A percentile compares a stretch with the other conserved stretches of the same genome.
phyloP scores from a whole-genome alignment of 2,113 vertebrate genomes.

The Cinclus mexicanus region DNA sequence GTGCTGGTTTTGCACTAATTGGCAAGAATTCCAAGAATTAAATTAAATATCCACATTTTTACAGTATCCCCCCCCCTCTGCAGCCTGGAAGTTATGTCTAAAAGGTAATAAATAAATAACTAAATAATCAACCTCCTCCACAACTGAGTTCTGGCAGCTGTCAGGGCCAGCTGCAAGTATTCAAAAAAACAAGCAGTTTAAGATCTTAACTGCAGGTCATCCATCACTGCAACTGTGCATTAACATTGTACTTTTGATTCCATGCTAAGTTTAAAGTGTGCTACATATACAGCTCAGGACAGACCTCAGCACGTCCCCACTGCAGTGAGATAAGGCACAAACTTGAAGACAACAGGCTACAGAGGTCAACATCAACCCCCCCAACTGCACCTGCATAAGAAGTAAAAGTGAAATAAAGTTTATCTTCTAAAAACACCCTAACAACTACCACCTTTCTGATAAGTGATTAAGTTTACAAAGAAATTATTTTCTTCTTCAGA shows the following conservation, averaged over 20 bases:
- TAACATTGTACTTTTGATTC: background rate
- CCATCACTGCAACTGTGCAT: background rate
- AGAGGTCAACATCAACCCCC: background rate
- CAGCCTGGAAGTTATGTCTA: background rate
- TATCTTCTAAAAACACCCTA: background rate
- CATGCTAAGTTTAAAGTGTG: background rate
- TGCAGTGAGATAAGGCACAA: background rate
- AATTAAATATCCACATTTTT: background rate
- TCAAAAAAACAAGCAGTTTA: background rate
- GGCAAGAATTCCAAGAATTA: background rate
- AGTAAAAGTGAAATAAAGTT: background rate
- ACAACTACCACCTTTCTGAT: background rate
- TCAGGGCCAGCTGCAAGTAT: background rate
- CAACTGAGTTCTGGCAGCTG: background rate
- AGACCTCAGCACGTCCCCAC: background rate
- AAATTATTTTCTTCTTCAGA: background rate
- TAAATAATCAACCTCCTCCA: background rate
- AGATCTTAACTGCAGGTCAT: background rate
- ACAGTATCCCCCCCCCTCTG: background rate
- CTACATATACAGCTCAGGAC: background rate
- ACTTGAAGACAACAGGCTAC: background rate
- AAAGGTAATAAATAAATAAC: background rate
- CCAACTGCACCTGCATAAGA: rapidly evolving
- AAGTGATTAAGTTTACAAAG: background rate
- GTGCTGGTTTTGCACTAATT: too few species aligned